These are phyloP conservation scores for Drosophila paranaensis DNA, from an alignment of 2,888 invertebrate species.

Conservation along the genomic window DNA sequence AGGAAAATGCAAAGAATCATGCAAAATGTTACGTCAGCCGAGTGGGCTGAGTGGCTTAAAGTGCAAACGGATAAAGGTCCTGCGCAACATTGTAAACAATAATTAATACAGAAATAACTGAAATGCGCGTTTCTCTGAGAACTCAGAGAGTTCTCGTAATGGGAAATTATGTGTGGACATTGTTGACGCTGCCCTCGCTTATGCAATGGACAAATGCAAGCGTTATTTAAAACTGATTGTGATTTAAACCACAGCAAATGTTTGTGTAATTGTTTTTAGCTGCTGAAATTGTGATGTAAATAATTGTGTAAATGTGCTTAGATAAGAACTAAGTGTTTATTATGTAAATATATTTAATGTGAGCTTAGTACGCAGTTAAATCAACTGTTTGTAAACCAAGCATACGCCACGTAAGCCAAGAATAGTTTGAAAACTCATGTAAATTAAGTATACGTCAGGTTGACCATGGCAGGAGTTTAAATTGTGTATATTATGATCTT, in stretches of 20 bases:
- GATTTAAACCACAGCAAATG: not conserved
- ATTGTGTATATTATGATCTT: too few relatives aligned
- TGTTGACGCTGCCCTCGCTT: not conserved
- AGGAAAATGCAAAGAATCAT: not conserved
- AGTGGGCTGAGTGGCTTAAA: not conserved
- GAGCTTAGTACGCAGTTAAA: too few relatives aligned
- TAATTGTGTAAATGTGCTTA: not conserved
- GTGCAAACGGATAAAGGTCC: constrained; percentile 1
- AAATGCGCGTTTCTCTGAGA: not conserved
- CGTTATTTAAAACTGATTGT: not conserved
- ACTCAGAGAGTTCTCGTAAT: too few relatives aligned
- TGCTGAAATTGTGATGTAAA: not conserved
- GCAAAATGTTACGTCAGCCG: not conserved
- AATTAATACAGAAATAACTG: constrained; percentile 31
- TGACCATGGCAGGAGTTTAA: too few relatives aligned
- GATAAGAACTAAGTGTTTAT: not conserved
- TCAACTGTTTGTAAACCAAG: too few relatives aligned
- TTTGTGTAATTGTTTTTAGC: not conserved
- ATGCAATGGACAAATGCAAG: not conserved
- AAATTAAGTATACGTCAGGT: too few relatives aligned
- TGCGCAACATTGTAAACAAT: constrained; percentile 18
- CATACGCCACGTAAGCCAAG: too few relatives aligned
- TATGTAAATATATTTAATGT: not conserved
- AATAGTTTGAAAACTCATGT: too few relatives aligned
- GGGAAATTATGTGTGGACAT: not conserved